Evolutionary conservation across 2,797 vertebrate species (phyloP).

Genomic region (Typhlichthys subterraneus): DNA sequence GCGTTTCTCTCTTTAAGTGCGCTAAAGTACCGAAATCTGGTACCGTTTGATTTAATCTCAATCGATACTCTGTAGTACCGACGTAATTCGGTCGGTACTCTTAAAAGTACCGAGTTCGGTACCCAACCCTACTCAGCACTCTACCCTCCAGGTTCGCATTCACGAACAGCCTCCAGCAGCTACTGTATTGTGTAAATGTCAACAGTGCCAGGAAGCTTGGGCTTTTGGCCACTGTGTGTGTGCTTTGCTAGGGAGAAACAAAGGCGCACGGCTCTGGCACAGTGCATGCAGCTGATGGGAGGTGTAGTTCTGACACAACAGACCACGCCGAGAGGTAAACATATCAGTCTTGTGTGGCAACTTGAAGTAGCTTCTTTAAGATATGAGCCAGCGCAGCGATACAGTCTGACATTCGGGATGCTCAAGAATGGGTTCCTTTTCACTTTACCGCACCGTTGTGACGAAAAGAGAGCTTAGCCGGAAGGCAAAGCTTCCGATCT

Average conservation of each 20-base stretch:
- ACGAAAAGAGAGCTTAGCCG: too few relatives aligned
- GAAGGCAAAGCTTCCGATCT: too few relatives aligned
- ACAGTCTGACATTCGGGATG: constrained; percentile 38
- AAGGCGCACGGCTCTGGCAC: constrained; percentile 23
- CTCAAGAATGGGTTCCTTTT: constrained; percentile 25
- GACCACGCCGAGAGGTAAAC: constrained; percentile 46
- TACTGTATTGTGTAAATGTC: neutral
- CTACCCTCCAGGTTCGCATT: neutral
- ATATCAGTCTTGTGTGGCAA: constrained; percentile 51
- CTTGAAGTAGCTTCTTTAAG: constrained; percentile 45
- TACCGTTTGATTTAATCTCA: too few relatives aligned
- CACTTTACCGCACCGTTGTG: neutral
- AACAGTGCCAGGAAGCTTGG: constrained; percentile 3
- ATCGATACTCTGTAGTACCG: too few relatives aligned
- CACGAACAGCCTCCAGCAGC: neutral
- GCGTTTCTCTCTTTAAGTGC: too few relatives aligned
- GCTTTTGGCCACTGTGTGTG: constrained; percentile 9
- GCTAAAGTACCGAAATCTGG: too few relatives aligned
- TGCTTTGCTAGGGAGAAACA: constrained; percentile 20
- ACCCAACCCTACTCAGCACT: too few relatives aligned
- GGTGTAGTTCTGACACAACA: constrained; percentile 36
- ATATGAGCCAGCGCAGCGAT: constrained; percentile 21
- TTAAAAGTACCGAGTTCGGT: too few relatives aligned
- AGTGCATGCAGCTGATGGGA: constrained; percentile 33
- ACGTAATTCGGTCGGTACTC: too few relatives aligned